Conservation (phyloP, 2,113 vertebrate genomes). For the Trematomus loennbergii region DNA sequence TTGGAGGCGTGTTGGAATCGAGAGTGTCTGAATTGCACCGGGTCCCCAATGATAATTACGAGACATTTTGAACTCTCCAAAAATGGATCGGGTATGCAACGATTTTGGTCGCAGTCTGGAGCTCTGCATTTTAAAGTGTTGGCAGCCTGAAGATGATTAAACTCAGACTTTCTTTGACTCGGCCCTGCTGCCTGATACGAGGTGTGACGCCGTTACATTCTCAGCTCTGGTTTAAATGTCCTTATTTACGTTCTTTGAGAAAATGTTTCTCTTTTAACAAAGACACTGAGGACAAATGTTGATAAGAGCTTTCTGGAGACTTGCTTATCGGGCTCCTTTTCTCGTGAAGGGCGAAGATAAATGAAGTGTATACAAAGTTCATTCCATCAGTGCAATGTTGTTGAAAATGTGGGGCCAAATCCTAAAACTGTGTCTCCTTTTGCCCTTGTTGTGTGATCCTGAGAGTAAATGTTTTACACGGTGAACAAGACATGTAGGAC, state of each 20-base stretch:
- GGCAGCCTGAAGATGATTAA: not conserved
- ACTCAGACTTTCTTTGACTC: constrained; percentile 1
- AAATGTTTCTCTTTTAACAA: constrained; percentile 55
- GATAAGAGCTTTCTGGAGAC: constrained; percentile 61
- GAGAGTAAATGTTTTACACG: not conserved
- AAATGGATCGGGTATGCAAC: too few species aligned
- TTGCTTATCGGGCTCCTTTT: constrained; percentile 38
- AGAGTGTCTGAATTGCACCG: too few species aligned
- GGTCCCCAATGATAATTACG: too few species aligned
- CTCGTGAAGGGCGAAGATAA: constrained; percentile 47
- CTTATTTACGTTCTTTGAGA: constrained; percentile 25
- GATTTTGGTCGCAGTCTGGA: too few species aligned
- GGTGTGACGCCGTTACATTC: constrained; percentile 19
- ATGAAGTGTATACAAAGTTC: constrained; percentile 23
- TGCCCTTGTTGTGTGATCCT: not conserved
- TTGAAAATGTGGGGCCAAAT: not conserved
- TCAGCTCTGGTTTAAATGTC: constrained; percentile 27
- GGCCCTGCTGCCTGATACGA: constrained; percentile 20
- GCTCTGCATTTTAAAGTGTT: not conserved
- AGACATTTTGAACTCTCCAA: too few species aligned
- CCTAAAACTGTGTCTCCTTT: not conserved
- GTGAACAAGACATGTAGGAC: not conserved
- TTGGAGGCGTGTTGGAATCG: too few species aligned
- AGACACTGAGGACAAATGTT: constrained; percentile 39
- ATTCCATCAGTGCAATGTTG: not conserved